Percentiles rank a stretch among this genome's conserved stretches.
These are phyloP conservation scores for Papilio demoleus DNA, from an alignment of 2,888 invertebrate species.

Conservation along the genomic window DNA sequence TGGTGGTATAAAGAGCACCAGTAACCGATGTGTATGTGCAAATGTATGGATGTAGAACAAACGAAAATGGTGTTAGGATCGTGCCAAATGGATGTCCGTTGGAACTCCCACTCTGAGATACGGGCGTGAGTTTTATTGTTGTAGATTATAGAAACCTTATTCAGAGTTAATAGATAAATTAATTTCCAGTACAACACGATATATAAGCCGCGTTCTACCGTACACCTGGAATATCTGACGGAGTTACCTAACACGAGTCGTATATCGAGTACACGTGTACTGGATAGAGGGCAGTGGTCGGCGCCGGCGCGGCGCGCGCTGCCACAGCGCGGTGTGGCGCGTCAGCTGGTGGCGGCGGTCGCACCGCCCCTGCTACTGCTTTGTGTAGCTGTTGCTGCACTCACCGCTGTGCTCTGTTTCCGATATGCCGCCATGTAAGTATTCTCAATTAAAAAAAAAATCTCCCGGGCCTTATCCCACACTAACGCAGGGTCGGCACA, in stretches of 20 bases:
- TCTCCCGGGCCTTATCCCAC: too few species aligned
- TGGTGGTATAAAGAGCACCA: too few species aligned
- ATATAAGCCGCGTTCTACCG: conserved; percentile 65
- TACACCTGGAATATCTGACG: conserved; percentile 67
- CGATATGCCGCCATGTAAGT: conserved; percentile 91
- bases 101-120: too few species aligned
- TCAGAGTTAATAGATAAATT: not conserved
- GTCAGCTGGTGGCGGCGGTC: conserved; percentile 87
- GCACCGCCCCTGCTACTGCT: conserved; percentile 88
- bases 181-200: conserved; percentile 72
- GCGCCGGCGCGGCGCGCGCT: conserved; percentile 84
- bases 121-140: too few species aligned
- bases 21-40: too few species aligned
- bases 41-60: too few species aligned
- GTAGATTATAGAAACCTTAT: too few species aligned
- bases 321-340: conserved; percentile 87
- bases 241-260: conserved; percentile 58
- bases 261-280: conserved; percentile 48
- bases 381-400: conserved; percentile 85
- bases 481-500: too few species aligned
- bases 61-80: too few species aligned
- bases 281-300: conserved; percentile 79
- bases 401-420: conserved; percentile 89
- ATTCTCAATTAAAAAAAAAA: too few species aligned
- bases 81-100: too few species aligned